Evolutionary conservation across 2,797 vertebrate genomes (phyloP), one percentile per base, ranked within the genome.

Genomic region (Lacerta viridis): DNA sequence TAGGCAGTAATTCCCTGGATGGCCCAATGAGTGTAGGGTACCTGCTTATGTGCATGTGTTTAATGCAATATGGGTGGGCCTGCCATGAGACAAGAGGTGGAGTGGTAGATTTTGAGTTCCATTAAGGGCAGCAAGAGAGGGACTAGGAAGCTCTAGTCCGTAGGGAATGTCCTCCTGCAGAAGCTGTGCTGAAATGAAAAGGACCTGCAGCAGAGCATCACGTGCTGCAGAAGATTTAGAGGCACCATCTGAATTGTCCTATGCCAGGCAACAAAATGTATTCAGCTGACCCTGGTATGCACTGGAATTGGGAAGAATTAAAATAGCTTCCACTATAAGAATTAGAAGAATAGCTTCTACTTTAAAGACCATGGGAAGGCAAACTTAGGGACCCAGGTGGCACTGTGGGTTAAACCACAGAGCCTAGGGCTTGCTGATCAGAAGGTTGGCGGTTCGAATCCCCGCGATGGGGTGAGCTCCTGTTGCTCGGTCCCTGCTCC

Each of bases 181-280:
- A 69, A 69, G 76, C 43, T 15, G 18, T 39, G 43, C 6, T 79
- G 41, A 79, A 55, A 69, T 36, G 13, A 18, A 13, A 33, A 76
- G 33, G 23, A 64, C 79, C 5, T 64, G 33, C 55, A 81, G 25
- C 29, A 69, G 29, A 84, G 25, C 33, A 36, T 7, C n/a, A 50
- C 7, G n/a, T 79, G n/a, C 61, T 66, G 6, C 43, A 93, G 92
- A 94, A 84, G 92, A 91, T 55, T 55, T 15, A 55, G 92, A n/a
- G 0, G 80, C 91, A 91, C 20, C 41, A 69, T 50, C 10, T 86
- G 59, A 18, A 41, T 64, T 46, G 69, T 43, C 50, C 75, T n/a
- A 17, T n/a, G 0, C 33, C 8, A 8, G 17, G 81, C 55, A 39
- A 43, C 15, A 29, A 46, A 83, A 71, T 18, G 91, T 91, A 86